A percentile compares a stretch with the other conserved stretches of the same genome.
Conservation (phyloP, 2,113 vertebrate species). For the Quiscalus mexicanus region DNA sequence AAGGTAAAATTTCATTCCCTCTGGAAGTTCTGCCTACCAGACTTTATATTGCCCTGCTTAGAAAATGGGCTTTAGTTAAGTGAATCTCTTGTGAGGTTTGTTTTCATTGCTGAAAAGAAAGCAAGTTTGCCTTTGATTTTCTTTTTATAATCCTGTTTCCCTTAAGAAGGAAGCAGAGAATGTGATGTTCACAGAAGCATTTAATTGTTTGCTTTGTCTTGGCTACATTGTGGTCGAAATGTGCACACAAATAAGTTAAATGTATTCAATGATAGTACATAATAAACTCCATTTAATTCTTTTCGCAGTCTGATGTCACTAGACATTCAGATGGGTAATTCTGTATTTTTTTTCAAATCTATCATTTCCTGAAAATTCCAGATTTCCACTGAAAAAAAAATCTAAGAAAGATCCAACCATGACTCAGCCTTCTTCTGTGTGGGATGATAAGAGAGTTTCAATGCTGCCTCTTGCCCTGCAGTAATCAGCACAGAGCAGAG, state of each 20-base stretch:
- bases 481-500: neutral
- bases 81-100: neutral
- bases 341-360: neutral
- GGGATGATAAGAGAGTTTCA: neutral
- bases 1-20: neutral
- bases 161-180: neutral
- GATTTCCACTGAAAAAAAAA: neutral
- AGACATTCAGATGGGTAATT: neutral
- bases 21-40: neutral
- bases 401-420: neutral
- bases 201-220: conserved; percentile 1
- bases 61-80: neutral
- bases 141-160: neutral
- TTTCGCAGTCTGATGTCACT: neutral
- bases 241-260: neutral
- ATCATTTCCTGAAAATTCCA: neutral
- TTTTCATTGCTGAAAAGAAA: neutral
- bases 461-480: neutral
- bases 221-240: neutral
- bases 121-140: neutral
- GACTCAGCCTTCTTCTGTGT: conserved; percentile 10
- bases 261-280: neutral
- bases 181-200: neutral
- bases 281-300: neutral
- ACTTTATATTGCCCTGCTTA: neutral